Conservation (phyloP, 2,888 invertebrate genomes). For the Teleogryllus oceanicus region DNA sequence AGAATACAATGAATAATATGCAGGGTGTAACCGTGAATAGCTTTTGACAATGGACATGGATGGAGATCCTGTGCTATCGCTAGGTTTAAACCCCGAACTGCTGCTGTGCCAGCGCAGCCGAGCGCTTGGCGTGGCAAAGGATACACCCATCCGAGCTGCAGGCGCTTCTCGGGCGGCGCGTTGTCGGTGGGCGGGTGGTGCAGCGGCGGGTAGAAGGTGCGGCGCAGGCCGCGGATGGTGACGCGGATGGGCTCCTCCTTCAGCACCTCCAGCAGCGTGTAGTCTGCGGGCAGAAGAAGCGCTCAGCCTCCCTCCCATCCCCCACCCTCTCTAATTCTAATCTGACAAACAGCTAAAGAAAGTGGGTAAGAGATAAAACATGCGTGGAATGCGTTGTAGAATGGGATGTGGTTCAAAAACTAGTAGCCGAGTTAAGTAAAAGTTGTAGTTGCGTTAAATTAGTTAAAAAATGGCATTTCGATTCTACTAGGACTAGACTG, state of each 20-base stretch:
- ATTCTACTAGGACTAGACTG: too few relatives aligned
- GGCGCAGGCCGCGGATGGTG: constrained; percentile 74
- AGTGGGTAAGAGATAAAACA: neutral
- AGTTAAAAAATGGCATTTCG: too few relatives aligned
- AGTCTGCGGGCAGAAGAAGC: constrained; percentile 55
- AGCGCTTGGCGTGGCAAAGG: constrained; percentile 47
- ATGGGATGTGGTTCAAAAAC: too few relatives aligned
- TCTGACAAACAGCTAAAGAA: neutral
- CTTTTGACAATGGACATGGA: too few relatives aligned
- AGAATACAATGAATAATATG: too few relatives aligned
- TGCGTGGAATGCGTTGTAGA: too few relatives aligned
- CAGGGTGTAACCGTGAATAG: too few relatives aligned
- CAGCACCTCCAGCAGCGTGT: constrained; percentile 76
- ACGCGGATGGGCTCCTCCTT: constrained; percentile 82
- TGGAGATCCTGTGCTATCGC: too few relatives aligned
- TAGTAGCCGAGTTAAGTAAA: too few relatives aligned
- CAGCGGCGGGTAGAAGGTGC: constrained; percentile 83
- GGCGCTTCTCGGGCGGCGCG: constrained; percentile 80
- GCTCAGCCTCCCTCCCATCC: neutral
- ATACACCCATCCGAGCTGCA: constrained; percentile 92
- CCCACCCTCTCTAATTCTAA: neutral
- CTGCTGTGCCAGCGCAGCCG: neutral
- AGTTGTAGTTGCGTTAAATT: too few relatives aligned
- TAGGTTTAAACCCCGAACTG: too few relatives aligned
- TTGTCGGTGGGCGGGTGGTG: constrained; percentile 82